These are phyloP conservation scores for Stegastes partitus DNA, from an alignment of 2,113 vertebrate species.

Conservation along the genomic window DNA sequence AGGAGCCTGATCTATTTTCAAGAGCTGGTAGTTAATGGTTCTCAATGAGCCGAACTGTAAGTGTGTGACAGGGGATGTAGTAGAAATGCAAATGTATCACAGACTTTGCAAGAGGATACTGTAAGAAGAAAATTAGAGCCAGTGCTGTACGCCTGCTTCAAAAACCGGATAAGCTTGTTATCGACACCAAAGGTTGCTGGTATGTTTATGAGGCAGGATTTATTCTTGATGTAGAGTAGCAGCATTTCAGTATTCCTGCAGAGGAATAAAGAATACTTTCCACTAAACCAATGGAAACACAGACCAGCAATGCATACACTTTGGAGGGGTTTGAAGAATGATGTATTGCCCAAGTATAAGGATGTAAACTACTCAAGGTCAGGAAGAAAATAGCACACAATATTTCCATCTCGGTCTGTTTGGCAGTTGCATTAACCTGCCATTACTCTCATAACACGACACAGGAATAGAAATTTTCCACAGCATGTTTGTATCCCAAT, in stretches of 20 bases:
- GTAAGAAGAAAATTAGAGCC: constrained; percentile 52
- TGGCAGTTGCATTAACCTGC: background rate
- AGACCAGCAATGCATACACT: constrained; percentile 12
- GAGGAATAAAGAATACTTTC: constrained; percentile 7
- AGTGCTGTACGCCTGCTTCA: constrained; percentile 29
- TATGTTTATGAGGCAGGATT: constrained; percentile 42
- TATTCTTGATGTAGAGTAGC: constrained; percentile 13
- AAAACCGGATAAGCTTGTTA: constrained; percentile 57
- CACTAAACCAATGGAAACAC: background rate
- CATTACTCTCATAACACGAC: background rate
- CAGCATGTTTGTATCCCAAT: constrained; percentile 2
- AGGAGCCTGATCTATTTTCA: constrained; percentile 77
- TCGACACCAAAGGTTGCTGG: constrained; percentile 40
- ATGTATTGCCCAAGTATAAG: background rate
- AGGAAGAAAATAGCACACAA: constrained; percentile 26
- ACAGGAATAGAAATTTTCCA: background rate
- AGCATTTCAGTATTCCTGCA: constrained; percentile 26
- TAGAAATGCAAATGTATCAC: constrained; percentile 66
- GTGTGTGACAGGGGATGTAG: constrained; percentile 57
- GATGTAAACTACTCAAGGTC: constrained; percentile 22
- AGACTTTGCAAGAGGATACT: constrained; percentile 37
- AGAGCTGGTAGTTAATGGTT: constrained; percentile 69
- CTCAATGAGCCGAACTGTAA: constrained; percentile 67
- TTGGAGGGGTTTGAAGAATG: constrained; percentile 3
- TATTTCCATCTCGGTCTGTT: constrained; percentile 18